phyloP scores from a whole-genome alignment of 2,797 vertebrate species.

The Netta rufina region DNA sequence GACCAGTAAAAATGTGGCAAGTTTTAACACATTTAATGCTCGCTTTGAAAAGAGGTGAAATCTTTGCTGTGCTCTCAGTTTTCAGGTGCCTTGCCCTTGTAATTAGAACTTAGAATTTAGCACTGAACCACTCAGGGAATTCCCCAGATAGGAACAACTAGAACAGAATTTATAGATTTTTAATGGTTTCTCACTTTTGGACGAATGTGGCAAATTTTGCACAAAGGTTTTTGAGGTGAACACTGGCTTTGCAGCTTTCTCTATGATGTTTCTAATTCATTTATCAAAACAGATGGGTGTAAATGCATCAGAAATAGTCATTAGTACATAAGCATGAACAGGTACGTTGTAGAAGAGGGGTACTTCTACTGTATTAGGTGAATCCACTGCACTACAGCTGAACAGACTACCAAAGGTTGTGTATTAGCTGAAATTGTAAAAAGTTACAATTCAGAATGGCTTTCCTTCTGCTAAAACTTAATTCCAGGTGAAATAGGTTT shows the following conservation, averaged over 20 bases:
- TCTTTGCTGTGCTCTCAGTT: neutral
- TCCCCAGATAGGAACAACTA: neutral
- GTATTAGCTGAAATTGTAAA: neutral
- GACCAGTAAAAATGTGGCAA: neutral
- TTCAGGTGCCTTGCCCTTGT: neutral
- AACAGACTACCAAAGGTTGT: neutral
- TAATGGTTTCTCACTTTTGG: neutral
- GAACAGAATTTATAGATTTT: neutral
- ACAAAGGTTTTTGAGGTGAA: neutral
- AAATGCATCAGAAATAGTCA: neutral
- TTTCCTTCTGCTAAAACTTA: neutral
- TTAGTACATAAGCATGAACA: neutral
- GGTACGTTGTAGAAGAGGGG: neutral
- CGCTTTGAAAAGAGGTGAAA: neutral
- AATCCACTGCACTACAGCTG: neutral
- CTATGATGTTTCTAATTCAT: neutral
- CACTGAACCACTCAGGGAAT: neutral
- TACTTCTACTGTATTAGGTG: neutral
- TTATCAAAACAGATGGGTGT: neutral
- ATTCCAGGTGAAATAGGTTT: neutral
- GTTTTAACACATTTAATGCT: neutral
- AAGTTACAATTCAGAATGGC: neutral
- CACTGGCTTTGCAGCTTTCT: neutral
- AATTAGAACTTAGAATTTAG: neutral
- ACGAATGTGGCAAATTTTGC: neutral